These are phyloP conservation scores for Cryptomyrus ogoouensis DNA, from an alignment of 2,113 vertebrate species.

Conservation along the genomic window DNA sequence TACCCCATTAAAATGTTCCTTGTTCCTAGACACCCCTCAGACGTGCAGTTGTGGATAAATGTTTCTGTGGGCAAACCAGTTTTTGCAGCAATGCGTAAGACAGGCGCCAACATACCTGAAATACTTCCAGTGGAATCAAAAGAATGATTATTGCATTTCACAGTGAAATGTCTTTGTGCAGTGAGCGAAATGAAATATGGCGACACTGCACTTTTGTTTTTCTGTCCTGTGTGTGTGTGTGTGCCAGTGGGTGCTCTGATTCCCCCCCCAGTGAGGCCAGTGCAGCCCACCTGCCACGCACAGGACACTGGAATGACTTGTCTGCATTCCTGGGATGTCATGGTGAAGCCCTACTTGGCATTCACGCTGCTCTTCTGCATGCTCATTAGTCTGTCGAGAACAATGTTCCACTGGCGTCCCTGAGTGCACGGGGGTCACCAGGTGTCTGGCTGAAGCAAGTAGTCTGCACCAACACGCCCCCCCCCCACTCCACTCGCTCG, in stretches of 20 bases:
- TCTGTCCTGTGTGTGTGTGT: not conserved
- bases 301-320: slow-evolving; percentile 21
- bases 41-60: not conserved
- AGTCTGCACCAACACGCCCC: not conserved
- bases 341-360: not conserved
- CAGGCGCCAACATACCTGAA: not conserved
- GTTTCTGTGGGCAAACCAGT: not conserved
- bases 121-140: not conserved
- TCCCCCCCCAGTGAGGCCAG: not conserved
- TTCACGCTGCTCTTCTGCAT: not conserved
- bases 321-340: slow-evolving; percentile 41
- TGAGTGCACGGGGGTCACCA: not conserved
- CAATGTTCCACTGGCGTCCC: not conserved
- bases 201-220: not conserved
- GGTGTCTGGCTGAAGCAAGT: slow-evolving; percentile 15
- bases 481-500: not conserved
- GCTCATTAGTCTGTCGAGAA: not conserved
- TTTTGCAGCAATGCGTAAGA: not conserved
- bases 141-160: not conserved
- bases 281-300: slow-evolving; percentile 25
- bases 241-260: not conserved
- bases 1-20: not conserved
- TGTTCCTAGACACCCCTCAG: not conserved
- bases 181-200: not conserved
- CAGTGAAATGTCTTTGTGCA: not conserved